Evolutionary conservation across 2,888 invertebrate species (phyloP), one percentile per base, ranked within the genome.

Genomic region (Hypena proboscidalis): DNA sequence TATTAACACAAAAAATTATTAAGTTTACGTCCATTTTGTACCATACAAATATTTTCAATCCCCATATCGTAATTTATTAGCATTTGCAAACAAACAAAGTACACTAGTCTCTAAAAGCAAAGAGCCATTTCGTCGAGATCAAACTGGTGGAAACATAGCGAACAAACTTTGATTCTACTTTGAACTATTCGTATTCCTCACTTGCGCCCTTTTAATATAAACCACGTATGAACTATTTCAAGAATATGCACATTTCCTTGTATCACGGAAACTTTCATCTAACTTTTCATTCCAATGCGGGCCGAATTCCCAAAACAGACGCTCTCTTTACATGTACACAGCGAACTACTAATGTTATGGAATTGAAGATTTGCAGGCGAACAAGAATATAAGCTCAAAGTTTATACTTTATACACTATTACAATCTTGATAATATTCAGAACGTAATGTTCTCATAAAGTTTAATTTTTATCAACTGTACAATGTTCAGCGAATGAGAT

Each of bases 401-500:
- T 48, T 48, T 59, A 49, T 55, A 40, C 38, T n/a, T n/a, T n/a
- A n/a, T n/a, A 22, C 25, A 42, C 34, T 48, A 22, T 30, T 32
- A 31, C 23, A 40, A 40, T 39, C 29, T 23, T 42, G 21, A 43
- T 54, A 54, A 43, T 27, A 6, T 14, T 19, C 22, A 10, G 29
- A 22, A 31, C 10, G 37, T 37, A 38, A 26, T 27, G 33, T 32
- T 34, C 46, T 20, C 29, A 27, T 41, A 48, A 57, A 64, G 65
- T 74, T 70, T 65, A 74, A 75, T 76, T 71, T 76, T 71, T 70
- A 74, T 67, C 64, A 78, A 76, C 73, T 72, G 74, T 67, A 69
- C 65, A 68, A 70, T 77, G 68, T 70, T 77, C 75, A 74, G 70
- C 70, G 74, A 68, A 80, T 74, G 73, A 80, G 74, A 75, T 71